Evolutionary conservation across 2,888 invertebrate species (phyloP).

Genomic region (Epinotia nisella): DNA sequence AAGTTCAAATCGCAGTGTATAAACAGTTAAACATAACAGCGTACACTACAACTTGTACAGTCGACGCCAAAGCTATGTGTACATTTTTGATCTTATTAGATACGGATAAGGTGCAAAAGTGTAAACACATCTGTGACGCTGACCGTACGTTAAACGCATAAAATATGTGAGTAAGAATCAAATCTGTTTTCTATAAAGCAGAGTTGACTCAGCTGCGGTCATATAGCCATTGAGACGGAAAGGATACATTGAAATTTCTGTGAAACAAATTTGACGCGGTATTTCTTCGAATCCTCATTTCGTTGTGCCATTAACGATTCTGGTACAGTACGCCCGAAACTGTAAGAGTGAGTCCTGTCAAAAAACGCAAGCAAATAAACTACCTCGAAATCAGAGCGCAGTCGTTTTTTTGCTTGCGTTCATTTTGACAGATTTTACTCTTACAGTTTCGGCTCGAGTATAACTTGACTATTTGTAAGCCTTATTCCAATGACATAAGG

Average conservation of each 20-base stretch:
- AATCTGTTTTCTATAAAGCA: slow-evolving; percentile 16
- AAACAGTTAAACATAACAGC: background rate
- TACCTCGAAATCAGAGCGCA: too few species aligned
- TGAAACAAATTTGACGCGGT: background rate
- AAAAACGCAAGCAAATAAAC: too few species aligned
- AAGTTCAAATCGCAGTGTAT: slow-evolving; percentile 24
- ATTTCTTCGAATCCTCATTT: background rate
- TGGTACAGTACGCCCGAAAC: too few species aligned
- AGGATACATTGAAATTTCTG: background rate
- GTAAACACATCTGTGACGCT: too few species aligned
- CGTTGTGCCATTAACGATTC: background rate
- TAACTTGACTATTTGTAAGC: too few species aligned
- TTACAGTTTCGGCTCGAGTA: too few species aligned
- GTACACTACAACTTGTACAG: background rate
- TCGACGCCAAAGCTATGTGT: too few species aligned
- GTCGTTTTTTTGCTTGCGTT: too few species aligned
- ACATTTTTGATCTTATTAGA: too few species aligned
- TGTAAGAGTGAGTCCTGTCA: too few species aligned
- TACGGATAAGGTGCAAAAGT: too few species aligned
- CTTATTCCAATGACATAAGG: background rate
- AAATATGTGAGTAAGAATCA: slow-evolving; percentile 16
- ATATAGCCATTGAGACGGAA: background rate
- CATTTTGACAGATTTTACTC: too few species aligned
- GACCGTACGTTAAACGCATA: slow-evolving; percentile 23
- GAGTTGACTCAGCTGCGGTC: slow-evolving; percentile 18